A percentile compares a stretch with the other conserved stretches of the same genome.
phyloP scores from a whole-genome alignment of 2,113 vertebrate species.

The Leiothrix lutea region DNA sequence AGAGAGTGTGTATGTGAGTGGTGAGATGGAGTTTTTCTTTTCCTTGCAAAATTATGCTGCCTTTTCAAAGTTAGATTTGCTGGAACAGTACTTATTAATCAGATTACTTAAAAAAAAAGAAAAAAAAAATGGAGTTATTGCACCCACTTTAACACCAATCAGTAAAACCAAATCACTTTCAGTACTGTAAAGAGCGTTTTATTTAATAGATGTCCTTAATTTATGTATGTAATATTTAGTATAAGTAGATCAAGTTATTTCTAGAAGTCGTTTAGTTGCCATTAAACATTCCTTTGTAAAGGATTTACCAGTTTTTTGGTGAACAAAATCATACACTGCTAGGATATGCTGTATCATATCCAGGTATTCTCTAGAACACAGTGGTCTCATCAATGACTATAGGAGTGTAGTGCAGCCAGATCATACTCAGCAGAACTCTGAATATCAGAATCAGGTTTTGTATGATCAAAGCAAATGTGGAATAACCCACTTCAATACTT shows the following conservation, averaged over 20 bases:
- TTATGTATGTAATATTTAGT: neutral
- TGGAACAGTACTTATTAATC: neutral
- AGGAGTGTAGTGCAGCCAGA: neutral
- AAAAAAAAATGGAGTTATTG: neutral
- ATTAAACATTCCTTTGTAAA: neutral
- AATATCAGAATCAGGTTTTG: neutral
- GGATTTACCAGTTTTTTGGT: neutral
- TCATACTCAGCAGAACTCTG: neutral
- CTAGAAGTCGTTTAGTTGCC: neutral
- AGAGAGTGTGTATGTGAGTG: neutral
- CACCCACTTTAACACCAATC: neutral
- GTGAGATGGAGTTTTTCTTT: neutral
- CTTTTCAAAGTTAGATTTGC: neutral
- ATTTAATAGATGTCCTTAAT: neutral
- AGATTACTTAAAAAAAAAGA: neutral
- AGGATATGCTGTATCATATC: neutral
- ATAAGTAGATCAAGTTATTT: neutral
- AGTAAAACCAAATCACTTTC: neutral
- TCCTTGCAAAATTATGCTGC: neutral
- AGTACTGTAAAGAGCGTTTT: neutral
- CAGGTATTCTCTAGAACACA: neutral
- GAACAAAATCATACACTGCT: neutral
- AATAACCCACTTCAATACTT: neutral
- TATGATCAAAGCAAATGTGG: neutral
- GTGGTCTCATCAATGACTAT: neutral